These are phyloP conservation scores for Meloe dianella DNA, from an alignment of 2,888 invertebrate genomes.

Conservation along the genomic window DNA sequence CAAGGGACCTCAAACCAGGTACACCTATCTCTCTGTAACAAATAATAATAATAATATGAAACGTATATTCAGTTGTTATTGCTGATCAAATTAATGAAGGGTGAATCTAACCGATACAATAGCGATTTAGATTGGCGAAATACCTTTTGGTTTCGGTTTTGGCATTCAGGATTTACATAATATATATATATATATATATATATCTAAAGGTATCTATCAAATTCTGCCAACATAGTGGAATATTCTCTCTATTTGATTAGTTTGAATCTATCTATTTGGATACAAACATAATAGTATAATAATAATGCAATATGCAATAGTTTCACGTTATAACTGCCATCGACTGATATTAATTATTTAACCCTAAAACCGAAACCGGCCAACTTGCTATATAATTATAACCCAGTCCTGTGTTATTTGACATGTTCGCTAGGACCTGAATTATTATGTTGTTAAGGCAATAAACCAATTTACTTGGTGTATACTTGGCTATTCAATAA, in stretches of 20 bases:
- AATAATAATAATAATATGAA: conserved; percentile 38
- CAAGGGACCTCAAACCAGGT: conserved; percentile 32
- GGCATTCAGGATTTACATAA: neutral
- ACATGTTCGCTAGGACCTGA: conserved; percentile 40
- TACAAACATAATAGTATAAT: conserved; percentile 13
- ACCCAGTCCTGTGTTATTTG: conserved; percentile 37
- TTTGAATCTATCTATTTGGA: conserved; percentile 19
- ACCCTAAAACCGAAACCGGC: conserved; percentile 33
- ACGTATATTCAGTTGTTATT: conserved; percentile 35
- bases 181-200: neutral
- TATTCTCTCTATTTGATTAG: conserved; percentile 9
- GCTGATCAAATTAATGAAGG: conserved; percentile 43
- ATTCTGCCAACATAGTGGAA: neutral
- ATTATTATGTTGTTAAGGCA: conserved; percentile 43
- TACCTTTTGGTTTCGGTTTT: conserved; percentile 24
- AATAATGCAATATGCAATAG: conserved; percentile 43
- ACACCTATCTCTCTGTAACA: conserved; percentile 33
- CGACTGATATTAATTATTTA: conserved; percentile 46
- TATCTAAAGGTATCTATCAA: neutral
- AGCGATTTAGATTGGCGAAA: conserved; percentile 30
- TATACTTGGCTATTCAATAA: conserved; percentile 25
- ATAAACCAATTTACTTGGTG: conserved; percentile 40
- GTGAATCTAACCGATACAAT: conserved; percentile 16
- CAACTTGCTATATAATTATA: conserved; percentile 38
- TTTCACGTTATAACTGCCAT: conserved; percentile 40